Conservation (phyloP, 2,888 invertebrate genomes). For the Pristionchus maxplancki region DNA sequence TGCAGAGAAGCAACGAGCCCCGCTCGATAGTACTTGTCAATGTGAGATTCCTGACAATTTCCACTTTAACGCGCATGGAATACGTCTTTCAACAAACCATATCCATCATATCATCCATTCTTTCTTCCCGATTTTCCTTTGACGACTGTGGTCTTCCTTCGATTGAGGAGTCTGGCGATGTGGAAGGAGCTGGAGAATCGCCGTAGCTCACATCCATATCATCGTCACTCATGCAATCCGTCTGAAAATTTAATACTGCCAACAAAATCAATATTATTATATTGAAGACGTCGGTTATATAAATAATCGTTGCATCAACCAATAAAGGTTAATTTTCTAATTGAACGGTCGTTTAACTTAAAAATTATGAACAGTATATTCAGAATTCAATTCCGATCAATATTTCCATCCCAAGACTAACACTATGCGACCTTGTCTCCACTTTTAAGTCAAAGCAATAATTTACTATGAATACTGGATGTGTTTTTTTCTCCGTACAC, state of each 20-base stretch:
- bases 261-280: not conserved
- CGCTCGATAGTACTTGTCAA: not conserved
- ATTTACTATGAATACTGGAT: no score
- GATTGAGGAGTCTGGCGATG: not conserved
- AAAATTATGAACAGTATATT: no score
- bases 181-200: not conserved
- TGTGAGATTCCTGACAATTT: not conserved
- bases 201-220: constrained; percentile 38
- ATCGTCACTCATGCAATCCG: constrained; percentile 2
- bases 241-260: not conserved
- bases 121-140: constrained; percentile 11
- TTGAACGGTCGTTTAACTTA: no score
- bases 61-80: not conserved
- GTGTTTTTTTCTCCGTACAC: no score
- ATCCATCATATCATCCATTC: not conserved
- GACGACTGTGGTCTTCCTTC: not conserved
- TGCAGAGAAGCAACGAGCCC: not conserved
- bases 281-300: no score
- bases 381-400: no score
- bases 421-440: no score
- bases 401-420: no score
- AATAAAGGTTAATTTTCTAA: no score
- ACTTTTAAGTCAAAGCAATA: no score
- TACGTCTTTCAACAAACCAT: not conserved
- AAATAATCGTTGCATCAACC: no score